Evolutionary conservation across 2,797 vertebrate genomes (phyloP), one percentile per base, ranked within the genome.

Genomic region (Acestrorhynchus altus): DNA sequence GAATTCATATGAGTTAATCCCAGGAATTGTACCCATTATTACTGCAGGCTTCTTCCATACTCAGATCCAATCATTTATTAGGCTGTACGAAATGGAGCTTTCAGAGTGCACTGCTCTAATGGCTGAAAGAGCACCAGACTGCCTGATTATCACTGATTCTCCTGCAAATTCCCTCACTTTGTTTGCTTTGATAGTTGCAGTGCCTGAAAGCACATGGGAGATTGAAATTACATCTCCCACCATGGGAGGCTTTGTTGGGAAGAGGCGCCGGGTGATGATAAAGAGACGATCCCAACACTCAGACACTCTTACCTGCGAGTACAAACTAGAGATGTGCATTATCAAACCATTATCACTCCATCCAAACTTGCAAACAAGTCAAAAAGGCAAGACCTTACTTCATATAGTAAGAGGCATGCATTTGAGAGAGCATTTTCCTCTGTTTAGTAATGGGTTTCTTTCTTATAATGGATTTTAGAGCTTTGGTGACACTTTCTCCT

Each of bases 101-200:
- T 80, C 68, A 54, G 65, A 63, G 77, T 67, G 73, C 56, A 72
- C 46, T 18, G 69, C 46, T 67, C 66, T 83, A 85, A 84, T 83
- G 70, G 76, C 82, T 71, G 68, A 73, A 67, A 73, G 73, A 83
- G 73, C 77, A 56, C 24, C 49, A 70, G 76, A 9, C 67, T 78
- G 75, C 76, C 59, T 82, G 74, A 86, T 89, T 84, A 87, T 71
- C 82, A 74, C 77, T 77, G 86, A 86, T 86, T 88, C 83, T 63
- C 70, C 66, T 74, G 66, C 70, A 84, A 80, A 77, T 77, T 69
- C 70, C 65, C 73, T 40, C 52, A 73, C 77, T 85, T 79, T 84
- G 83, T 84, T 85, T 85, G 81, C 81, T 82, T 86, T 85, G 77
- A 84, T 80, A 82, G 75, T 82, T 73, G 75, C 63, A 56, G 74